phyloP scores from a whole-genome alignment of 2,888 invertebrate species.

The Tetanocera ferruginea region DNA sequence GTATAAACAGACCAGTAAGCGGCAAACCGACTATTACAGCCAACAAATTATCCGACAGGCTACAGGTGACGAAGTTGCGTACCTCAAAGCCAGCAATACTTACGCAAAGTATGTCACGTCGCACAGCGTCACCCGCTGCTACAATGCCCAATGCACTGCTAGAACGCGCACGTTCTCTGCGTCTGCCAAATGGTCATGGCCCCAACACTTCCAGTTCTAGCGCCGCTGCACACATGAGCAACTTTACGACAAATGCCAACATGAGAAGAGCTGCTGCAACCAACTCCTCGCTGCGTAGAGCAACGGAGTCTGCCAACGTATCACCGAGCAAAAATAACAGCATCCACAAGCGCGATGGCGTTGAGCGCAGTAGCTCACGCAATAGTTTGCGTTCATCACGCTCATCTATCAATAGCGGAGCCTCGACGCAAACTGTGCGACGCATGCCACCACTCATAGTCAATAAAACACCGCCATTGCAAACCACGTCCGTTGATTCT shows the following conservation, averaged over 20 bases:
- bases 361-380: slow-evolving; percentile 83
- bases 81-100: slow-evolving; percentile 44
- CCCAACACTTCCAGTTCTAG: slow-evolving; percentile 76
- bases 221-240: slow-evolving; percentile 50
- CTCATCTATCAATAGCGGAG: slow-evolving; percentile 86
- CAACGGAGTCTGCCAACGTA: slow-evolving; percentile 25
- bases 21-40: background rate
- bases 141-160: slow-evolving; percentile 60
- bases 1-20: background rate
- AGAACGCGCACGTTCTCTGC: slow-evolving; percentile 79
- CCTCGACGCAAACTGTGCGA: slow-evolving; percentile 83
- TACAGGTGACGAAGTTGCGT: slow-evolving; percentile 55
- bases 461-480: slow-evolving; percentile 60
- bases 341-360: slow-evolving; percentile 71
- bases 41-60: slow-evolving; percentile 56
- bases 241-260: slow-evolving; percentile 51
- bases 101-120: slow-evolving; percentile 25
- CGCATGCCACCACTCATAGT: slow-evolving; percentile 72
- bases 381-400: slow-evolving; percentile 86
- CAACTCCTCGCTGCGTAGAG: slow-evolving; percentile 43
- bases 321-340: slow-evolving; percentile 55
- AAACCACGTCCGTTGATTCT: slow-evolving; percentile 66
- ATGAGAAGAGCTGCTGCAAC: slow-evolving; percentile 48
- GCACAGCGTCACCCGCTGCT: slow-evolving; percentile 43
- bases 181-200: slow-evolving; percentile 69